Percentiles rank a stretch among this genome's conserved stretches.
Conservation (phyloP, 1,140 invertebrate genomes). For the Homarus americanus region DNA sequence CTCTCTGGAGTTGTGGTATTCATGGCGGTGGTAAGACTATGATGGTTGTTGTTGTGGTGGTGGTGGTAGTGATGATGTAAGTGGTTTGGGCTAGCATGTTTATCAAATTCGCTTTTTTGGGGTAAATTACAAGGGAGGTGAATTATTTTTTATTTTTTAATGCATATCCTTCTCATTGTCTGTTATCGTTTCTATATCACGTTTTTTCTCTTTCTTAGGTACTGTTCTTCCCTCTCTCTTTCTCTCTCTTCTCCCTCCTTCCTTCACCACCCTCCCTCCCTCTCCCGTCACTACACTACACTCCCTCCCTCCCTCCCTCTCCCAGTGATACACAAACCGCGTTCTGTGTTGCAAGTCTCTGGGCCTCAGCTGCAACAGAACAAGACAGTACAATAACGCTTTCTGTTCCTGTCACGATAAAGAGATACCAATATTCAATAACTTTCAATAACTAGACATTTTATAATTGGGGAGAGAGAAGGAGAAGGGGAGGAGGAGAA, state of each 20-base stretch:
- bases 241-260: conserved; percentile 1
- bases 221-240: not conserved
- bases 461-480: not conserved
- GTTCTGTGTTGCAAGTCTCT: no score
- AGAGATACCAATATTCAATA: not conserved
- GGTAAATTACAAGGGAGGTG: no score
- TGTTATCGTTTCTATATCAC: conserved; percentile 16
- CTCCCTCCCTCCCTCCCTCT: not conserved
- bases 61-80: no score
- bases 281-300: not conserved
- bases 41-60: no score
- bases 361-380: conserved; percentile 7
- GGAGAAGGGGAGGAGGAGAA: not conserved
- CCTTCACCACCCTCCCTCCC: not conserved
- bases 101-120: no score
- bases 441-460: not conserved
- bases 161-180: not conserved
- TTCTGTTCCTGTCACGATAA: conserved; percentile 19
- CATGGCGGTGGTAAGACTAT: no score
- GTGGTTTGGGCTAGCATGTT: no score
- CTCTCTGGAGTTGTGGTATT: no score
- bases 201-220: conserved; percentile 9
- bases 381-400: conserved; percentile 21
- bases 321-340: not conserved
- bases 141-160: no score